A percentile compares a stretch with the other conserved stretches of the same genome.
Evolutionary conservation across 2,888 invertebrate genomes (phyloP).

Genomic region (Clanis bilineata): DNA sequence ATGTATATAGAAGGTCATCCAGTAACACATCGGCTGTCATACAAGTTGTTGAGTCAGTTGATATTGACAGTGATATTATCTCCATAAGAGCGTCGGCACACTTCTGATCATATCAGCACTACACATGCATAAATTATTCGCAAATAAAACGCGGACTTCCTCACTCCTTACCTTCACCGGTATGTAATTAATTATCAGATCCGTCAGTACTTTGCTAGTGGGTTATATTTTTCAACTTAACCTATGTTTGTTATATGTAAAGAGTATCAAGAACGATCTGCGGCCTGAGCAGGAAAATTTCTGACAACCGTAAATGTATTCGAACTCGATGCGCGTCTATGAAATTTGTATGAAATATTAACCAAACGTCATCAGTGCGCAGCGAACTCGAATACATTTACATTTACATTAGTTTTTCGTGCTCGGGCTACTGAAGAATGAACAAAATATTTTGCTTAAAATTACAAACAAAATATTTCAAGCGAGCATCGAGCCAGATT

Average conservation of each 20-base stretch:
- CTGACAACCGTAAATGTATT: too few relatives aligned
- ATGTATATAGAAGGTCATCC: not conserved
- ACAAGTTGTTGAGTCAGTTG: not conserved
- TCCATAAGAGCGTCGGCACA: not conserved
- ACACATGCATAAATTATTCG: slow-evolving; percentile 8
- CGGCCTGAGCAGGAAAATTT: too few relatives aligned
- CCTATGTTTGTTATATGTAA: not conserved
- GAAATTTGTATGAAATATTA: too few relatives aligned
- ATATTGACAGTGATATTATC: not conserved
- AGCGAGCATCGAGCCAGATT: too few relatives aligned
- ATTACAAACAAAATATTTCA: too few relatives aligned
- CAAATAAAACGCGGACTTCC: slow-evolving; percentile 2
- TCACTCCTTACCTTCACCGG: not conserved
- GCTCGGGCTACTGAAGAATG: too few relatives aligned
- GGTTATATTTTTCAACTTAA: not conserved
- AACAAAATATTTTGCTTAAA: too few relatives aligned
- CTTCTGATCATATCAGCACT: slow-evolving; percentile 7
- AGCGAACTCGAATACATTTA: too few relatives aligned
- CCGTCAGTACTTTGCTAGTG: not conserved
- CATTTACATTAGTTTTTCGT: too few relatives aligned
- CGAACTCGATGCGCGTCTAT: too few relatives aligned
- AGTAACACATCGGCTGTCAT: not conserved
- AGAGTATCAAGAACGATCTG: not conserved
- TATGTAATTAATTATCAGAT: not conserved
- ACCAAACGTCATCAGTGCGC: too few relatives aligned